Conservation (phyloP, 1,140 invertebrate species). For the Drosophila carrolli region DNA sequence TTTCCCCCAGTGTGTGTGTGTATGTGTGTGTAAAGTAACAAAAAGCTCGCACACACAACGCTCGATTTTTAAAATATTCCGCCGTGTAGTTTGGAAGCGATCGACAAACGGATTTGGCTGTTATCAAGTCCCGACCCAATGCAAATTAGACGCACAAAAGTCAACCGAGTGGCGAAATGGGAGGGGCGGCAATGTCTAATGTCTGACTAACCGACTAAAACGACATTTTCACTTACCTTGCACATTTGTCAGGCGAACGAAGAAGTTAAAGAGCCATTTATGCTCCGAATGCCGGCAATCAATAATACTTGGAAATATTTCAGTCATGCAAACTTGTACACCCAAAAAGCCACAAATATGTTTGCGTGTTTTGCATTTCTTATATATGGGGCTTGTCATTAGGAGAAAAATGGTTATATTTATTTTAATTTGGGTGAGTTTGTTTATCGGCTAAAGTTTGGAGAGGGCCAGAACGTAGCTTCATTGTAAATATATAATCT, state of each 20-base stretch:
- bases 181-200: constrained; percentile 63
- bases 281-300: constrained; percentile 63
- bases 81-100: constrained; percentile 45
- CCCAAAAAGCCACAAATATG: constrained; percentile 56
- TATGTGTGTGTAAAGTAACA: constrained; percentile 26
- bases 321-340: constrained; percentile 63
- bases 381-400: constrained; percentile 67
- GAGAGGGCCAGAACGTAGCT: not conserved
- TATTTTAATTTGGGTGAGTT: constrained; percentile 71
- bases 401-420: constrained; percentile 72
- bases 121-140: constrained; percentile 68
- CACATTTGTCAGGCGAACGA: constrained; percentile 53
- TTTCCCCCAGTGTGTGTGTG: constrained; percentile 5
- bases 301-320: constrained; percentile 74
- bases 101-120: constrained; percentile 54
- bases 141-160: constrained; percentile 53
- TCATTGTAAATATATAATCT: constrained; percentile 14
- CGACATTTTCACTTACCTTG: constrained; percentile 54
- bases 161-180: constrained; percentile 31
- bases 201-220: constrained; percentile 44
- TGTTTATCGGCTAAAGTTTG: constrained; percentile 16
- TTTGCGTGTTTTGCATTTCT: constrained; percentile 73
- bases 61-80: constrained; percentile 33
- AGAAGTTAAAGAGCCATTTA: constrained; percentile 63
- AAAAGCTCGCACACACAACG: constrained; percentile 9